Evolutionary conservation across 2,888 invertebrate genomes (phyloP).

Genomic region (Andrena trimmerana): DNA sequence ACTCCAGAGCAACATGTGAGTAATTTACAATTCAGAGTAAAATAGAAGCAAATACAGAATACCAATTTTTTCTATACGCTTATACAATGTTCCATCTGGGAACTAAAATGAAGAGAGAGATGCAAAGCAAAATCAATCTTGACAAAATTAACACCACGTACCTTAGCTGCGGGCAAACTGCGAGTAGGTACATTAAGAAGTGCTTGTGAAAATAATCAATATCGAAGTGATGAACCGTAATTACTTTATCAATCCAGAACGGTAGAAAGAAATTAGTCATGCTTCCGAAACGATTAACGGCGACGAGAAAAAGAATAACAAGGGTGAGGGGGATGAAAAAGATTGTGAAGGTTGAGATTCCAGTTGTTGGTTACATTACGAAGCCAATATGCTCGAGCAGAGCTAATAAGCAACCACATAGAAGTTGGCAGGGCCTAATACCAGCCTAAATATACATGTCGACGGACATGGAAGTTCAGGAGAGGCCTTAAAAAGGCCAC

Average conservation of each 20-base stretch:
- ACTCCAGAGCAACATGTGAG: too few species aligned
- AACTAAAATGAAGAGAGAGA: too few species aligned
- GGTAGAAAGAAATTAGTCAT: constrained; percentile 37
- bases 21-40: too few species aligned
- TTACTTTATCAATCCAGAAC: constrained; percentile 40
- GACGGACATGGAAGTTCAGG: constrained; percentile 55
- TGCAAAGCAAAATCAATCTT: too few species aligned
- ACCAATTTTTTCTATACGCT: too few species aligned
- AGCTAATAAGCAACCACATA: constrained; percentile 78
- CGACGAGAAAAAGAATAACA: constrained; percentile 9
- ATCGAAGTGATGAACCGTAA: constrained; percentile 11
- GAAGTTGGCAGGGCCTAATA: constrained; percentile 75
- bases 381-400: constrained; percentile 64
- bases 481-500: constrained; percentile 60
- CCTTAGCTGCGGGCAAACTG: not conserved
- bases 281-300: constrained; percentile 49
- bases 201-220: constrained; percentile 15
- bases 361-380: constrained; percentile 63
- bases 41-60: too few species aligned
- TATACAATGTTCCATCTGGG: too few species aligned
- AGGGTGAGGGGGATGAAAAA: not conserved
- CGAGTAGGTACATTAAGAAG: not conserved
- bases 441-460: constrained; percentile 79
- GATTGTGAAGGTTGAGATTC: constrained; percentile 32
- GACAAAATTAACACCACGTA: not conserved